These are phyloP conservation scores for Acanthurus leucopareius DNA, from an alignment of 2,797 vertebrate genomes.

Conservation along the genomic window DNA sequence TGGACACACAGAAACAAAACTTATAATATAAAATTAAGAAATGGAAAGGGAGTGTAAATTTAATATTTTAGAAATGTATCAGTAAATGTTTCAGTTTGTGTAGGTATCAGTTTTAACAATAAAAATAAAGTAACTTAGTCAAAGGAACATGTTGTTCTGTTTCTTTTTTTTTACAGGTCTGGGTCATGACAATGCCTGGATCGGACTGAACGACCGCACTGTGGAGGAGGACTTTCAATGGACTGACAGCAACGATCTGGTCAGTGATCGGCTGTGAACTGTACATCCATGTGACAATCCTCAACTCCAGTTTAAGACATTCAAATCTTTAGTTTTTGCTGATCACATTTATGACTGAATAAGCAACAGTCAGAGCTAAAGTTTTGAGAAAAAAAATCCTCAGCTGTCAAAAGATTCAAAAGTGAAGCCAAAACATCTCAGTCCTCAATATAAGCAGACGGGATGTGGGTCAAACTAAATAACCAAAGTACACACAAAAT, in stretches of 20 bases:
- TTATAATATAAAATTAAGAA: too few species aligned
- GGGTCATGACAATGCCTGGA: slow-evolving; percentile 97
- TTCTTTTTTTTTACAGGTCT: slow-evolving; percentile 83
- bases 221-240: slow-evolving; percentile 99
- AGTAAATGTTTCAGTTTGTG: background rate
- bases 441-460: too few species aligned
- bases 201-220: slow-evolving; percentile 95
- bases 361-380: too few species aligned
- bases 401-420: too few species aligned
- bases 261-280: slow-evolving; percentile 72
- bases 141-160: background rate
- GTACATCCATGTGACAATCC: background rate
- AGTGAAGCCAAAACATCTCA: too few species aligned
- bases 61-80: background rate
- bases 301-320: too few species aligned
- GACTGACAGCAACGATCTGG: slow-evolving; percentile 95
- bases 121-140: background rate
- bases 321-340: too few species aligned
- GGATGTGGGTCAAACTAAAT: too few species aligned
- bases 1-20: background rate
- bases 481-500: too few species aligned
- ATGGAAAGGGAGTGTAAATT: too few species aligned
- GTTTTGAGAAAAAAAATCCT: too few species aligned
- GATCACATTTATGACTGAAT: too few species aligned
- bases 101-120: background rate